These are phyloP conservation scores for Micronycteris hirsuta DNA, from an alignment of 2,113 vertebrate genomes.

Conservation along the genomic window DNA sequence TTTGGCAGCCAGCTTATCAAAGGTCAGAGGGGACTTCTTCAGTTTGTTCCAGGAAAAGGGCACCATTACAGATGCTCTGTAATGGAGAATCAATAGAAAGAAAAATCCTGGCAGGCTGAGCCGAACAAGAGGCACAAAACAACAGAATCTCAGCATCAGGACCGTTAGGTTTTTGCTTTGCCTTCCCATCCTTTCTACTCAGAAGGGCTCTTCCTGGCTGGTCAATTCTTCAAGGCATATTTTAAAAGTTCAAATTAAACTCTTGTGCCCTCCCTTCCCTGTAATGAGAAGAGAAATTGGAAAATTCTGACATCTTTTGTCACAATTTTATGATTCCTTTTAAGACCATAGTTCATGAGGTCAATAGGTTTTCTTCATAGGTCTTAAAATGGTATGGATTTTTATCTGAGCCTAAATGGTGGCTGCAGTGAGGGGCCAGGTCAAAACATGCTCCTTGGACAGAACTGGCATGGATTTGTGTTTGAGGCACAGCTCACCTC, in stretches of 20 bases:
- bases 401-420: background rate
- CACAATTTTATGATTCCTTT: background rate
- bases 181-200: background rate
- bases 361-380: background rate
- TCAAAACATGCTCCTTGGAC: no score
- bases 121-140: background rate
- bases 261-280: background rate
- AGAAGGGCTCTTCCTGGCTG: background rate
- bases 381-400: background rate
- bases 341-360: background rate
- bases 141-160: background rate
- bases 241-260: background rate
- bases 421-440: background rate
- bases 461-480: background rate
- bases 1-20: constrained; percentile 57
- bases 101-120: background rate
- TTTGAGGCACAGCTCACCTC: background rate
- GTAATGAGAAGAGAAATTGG: background rate
- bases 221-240: background rate
- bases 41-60: constrained; percentile 54
- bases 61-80: background rate
- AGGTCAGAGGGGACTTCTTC: constrained; percentile 60
- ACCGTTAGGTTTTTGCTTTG: background rate
- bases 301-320: background rate
- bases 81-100: background rate